Evolutionary conservation across 2,113 vertebrate genomes (phyloP).

Genomic region (Bostrychus sinensis): DNA sequence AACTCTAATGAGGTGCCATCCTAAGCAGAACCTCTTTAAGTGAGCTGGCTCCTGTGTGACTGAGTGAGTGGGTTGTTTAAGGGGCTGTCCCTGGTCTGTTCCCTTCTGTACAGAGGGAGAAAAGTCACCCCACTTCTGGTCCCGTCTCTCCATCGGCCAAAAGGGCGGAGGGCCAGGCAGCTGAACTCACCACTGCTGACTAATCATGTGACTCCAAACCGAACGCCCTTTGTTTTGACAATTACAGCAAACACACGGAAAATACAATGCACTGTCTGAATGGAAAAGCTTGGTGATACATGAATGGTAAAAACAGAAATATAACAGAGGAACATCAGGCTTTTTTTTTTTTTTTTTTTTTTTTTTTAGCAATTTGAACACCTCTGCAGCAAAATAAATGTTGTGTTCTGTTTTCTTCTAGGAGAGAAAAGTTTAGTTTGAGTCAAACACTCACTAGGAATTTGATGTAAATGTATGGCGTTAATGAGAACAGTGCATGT

Average conservation of each 20-base stretch:
- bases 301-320: conserved; percentile 32
- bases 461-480: conserved; percentile 14
- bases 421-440: not conserved
- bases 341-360: not conserved
- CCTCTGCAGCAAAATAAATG: too few relatives aligned
- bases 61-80: conserved; percentile 57
- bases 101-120: conserved; percentile 54
- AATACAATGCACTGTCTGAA: conserved; percentile 44
- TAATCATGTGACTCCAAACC: conserved; percentile 70
- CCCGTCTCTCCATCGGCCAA: conserved; percentile 57
- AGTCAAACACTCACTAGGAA: conserved; percentile 1
- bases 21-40: conserved; percentile 56
- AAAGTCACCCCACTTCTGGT: conserved; percentile 73
- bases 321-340: too few relatives aligned
- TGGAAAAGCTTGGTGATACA: conserved; percentile 47
- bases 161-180: conserved; percentile 63
- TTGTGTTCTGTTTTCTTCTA: not conserved
- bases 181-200: conserved; percentile 70
- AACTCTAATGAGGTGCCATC: conserved; percentile 66
- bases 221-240: conserved; percentile 67
- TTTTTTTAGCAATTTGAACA: not conserved
- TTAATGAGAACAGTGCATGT: conserved; percentile 15
- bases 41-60: conserved; percentile 65
- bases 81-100: conserved; percentile 62
- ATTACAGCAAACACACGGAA: conserved; percentile 57